A percentile compares a stretch with the other conserved stretches of the same genome.
These are phyloP conservation scores for Anoplophora glabripennis DNA, from an alignment of 1,140 invertebrate species.

Conservation along the genomic window DNA sequence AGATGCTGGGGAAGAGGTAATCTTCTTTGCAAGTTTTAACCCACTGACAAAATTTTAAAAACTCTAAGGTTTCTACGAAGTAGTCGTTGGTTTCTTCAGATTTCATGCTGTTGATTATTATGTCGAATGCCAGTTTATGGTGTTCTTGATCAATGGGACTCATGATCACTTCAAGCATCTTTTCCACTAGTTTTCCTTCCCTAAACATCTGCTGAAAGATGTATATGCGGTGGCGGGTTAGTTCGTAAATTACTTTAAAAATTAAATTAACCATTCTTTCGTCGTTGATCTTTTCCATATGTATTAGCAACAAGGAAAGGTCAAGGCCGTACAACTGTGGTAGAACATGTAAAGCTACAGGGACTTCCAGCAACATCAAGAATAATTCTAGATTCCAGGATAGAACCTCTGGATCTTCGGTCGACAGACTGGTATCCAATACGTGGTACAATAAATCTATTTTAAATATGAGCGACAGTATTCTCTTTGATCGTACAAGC, in stretches of 20 bases:
- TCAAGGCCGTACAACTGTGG: conserved; percentile 24
- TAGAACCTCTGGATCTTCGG: conserved; percentile 24
- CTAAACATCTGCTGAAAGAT: conserved; percentile 23
- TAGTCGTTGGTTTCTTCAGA: conserved; percentile 28
- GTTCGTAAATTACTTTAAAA: conserved; percentile 25
- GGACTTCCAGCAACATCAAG: conserved; percentile 25
- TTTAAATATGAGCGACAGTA: conserved; percentile 26
- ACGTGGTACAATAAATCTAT: conserved; percentile 28
- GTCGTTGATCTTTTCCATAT: conserved; percentile 24
- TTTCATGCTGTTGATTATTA: conserved; percentile 31
- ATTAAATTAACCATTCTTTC: conserved; percentile 16
- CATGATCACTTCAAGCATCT: conserved; percentile 31
- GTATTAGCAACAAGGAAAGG: conserved; percentile 17
- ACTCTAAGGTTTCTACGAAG: conserved; percentile 35
- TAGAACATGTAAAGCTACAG: conserved; percentile 22
- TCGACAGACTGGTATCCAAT: conserved; percentile 22
- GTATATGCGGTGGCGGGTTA: conserved; percentile 26
- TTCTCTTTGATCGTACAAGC: conserved; percentile 22
- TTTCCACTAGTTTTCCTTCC: conserved; percentile 29
- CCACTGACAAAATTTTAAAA: conserved; percentile 38
- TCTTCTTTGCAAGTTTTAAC: conserved; percentile 32
- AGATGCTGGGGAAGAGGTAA: conserved; percentile 18
- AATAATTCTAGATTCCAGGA: conserved; percentile 26
- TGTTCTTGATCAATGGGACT: conserved; percentile 18
- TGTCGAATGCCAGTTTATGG: conserved; percentile 22